Evolutionary conservation across 2,113 vertebrate genomes (phyloP), one percentile per base, ranked within the genome.

Genomic region (Psittacula cyanocephala): DNA sequence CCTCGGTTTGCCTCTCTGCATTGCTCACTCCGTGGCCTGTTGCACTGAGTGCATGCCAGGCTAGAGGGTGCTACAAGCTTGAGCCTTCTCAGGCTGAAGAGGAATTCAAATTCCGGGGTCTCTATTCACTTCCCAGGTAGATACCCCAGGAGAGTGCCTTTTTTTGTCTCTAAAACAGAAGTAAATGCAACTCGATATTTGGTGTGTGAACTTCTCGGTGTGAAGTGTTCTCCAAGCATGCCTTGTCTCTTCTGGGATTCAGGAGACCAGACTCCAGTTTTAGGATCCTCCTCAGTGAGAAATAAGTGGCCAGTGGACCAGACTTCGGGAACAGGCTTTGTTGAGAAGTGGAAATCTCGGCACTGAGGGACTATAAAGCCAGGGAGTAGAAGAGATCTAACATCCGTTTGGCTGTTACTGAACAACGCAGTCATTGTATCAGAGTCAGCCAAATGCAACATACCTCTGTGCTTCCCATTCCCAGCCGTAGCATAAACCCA

Each of bases 21-120:
- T 8, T n/a, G 19, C 25, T 74, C 18, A 3, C 2, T 28, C 41
- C 1, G 0, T 33, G 86, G 35, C 12, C 14, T 72, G 52, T 10
- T 39, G 37, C 50, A 55, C 14, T 43, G 25, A 75, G 17, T 0
- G 0, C 4, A 17, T 22, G 13, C 72, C 0, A 0, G 55, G 60
- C 37, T 75, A 89, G 87, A 91, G 81, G 84, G 69, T 94, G 69
- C 64, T 91, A 7, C 43, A 64, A 52, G 31, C 53, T 82, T 0
- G 0, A 41, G 39, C 24, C 68, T 90, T 74, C 59, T 14, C 44
- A 39, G 19, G 2, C 29, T 74, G 41, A 44, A 67, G 37, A 75
- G 46, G 24, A 63, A 67, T 68, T 81, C 7, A 39, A 33, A 59
- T 39, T 79, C 72, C 46, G 37, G 63, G 10, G 43, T 78, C 55